phyloP scores from a whole-genome alignment of 2,797 vertebrate genomes.

The Periparus ater region DNA sequence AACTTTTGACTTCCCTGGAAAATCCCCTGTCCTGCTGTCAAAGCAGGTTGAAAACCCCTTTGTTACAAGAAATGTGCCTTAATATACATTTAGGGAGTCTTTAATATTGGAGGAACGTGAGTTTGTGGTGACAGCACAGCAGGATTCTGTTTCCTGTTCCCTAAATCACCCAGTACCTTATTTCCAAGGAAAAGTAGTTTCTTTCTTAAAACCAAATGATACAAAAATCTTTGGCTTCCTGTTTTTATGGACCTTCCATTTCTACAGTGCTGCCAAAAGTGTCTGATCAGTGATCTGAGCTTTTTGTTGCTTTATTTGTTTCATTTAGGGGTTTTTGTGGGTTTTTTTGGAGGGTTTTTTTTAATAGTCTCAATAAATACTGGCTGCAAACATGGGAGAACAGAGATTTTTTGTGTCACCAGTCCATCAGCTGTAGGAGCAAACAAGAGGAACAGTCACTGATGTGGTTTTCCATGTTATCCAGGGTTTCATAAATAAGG shows the following conservation, averaged over 20 bases:
- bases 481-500: background rate
- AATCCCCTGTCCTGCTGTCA: background rate
- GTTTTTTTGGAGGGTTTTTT: accelerated
- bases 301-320: background rate
- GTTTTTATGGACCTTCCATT: background rate
- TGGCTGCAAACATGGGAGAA: background rate
- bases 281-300: background rate
- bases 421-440: background rate
- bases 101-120: background rate
- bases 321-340: accelerated
- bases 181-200: background rate
- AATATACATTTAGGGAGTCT: background rate
- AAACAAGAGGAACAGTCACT: background rate
- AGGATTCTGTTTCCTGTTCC: background rate
- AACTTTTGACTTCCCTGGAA: background rate
- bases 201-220: background rate
- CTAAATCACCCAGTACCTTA: background rate
- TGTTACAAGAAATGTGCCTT: background rate
- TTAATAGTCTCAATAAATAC: background rate
- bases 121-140: background rate
- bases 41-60: background rate
- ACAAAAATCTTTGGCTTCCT: background rate
- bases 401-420: background rate
- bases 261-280: background rate
- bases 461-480: background rate